Evolutionary conservation across 2,113 vertebrate species (phyloP).

Genomic region (Ancistrus triradiatus): DNA sequence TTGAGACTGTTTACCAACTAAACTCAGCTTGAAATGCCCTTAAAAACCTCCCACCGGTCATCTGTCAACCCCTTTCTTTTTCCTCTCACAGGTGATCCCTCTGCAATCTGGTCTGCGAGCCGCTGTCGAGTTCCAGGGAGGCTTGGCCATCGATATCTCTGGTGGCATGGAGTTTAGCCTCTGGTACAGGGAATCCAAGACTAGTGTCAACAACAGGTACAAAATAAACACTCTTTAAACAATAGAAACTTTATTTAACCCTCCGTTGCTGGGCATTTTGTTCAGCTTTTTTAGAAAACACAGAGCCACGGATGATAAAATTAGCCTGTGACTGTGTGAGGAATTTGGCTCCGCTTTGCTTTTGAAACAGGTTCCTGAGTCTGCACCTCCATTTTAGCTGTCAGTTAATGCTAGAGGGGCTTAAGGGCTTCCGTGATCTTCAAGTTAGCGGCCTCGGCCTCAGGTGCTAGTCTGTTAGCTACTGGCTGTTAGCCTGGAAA

Average conservation of each 20-base stretch:
- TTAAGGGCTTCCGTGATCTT: conserved; percentile 18
- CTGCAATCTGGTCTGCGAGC: conserved; percentile 87
- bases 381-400: neutral
- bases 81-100: conserved; percentile 73
- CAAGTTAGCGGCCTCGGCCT: conserved; percentile 24
- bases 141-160: conserved; percentile 90
- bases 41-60: no score
- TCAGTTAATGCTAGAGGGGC: neutral
- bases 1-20: no score
- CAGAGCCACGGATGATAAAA: no score
- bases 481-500: conserved; percentile 25
- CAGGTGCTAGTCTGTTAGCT: conserved; percentile 18
- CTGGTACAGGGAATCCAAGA: conserved; percentile 98
- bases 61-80: neutral
- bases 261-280: neutral
- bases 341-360: no score
- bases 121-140: conserved; percentile 78
- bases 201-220: conserved; percentile 90
- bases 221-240: neutral
- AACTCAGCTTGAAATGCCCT: no score
- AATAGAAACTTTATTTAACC: neutral
- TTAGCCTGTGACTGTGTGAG: no score
- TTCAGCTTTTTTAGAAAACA: no score
- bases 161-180: conserved; percentile 98
- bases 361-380: neutral